Evolutionary conservation across 2,888 invertebrate species (phyloP).

Genomic region (Drosophila bunnanda): DNA sequence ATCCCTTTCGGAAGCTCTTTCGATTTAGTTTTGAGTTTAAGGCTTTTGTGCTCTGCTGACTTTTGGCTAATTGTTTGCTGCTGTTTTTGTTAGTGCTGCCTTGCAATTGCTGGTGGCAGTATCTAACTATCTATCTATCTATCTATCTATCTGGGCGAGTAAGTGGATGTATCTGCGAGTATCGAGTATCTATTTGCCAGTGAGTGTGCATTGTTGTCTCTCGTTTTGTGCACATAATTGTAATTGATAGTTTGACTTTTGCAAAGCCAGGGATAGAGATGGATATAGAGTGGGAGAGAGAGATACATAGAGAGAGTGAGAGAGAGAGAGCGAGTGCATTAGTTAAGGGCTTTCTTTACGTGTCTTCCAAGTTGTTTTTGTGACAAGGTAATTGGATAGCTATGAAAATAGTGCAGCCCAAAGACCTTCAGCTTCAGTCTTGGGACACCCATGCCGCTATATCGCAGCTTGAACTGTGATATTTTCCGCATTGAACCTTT

Average conservation of each 20-base stretch:
- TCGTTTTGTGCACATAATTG: constrained; percentile 52
- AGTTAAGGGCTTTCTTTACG: constrained; percentile 63
- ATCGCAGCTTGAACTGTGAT: constrained; percentile 64
- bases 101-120: constrained; percentile 13
- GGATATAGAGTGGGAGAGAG: neutral
- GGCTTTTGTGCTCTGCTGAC: constrained; percentile 54
- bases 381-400: constrained; percentile 66
- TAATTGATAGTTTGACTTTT: constrained; percentile 57
- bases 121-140: constrained; percentile 42
- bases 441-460: constrained; percentile 1
- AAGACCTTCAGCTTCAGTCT: constrained; percentile 35
- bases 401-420: constrained; percentile 57
- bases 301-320: neutral
- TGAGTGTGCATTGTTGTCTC: constrained; percentile 33
- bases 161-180: constrained; percentile 41
- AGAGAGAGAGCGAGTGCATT: constrained; percentile 45
- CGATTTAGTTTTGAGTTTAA: constrained; percentile 54
- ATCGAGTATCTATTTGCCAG: constrained; percentile 44
- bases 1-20: constrained; percentile 9
- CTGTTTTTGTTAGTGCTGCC: constrained; percentile 29
- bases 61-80: constrained; percentile 51
- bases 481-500: constrained; percentile 52
- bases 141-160: constrained; percentile 43
- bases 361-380: constrained; percentile 26
- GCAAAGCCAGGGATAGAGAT: neutral